A percentile compares a stretch with the other conserved stretches of the same genome.
Conservation (phyloP, 2,113 vertebrate species). For the Syngnathoides biaculeatus region DNA sequence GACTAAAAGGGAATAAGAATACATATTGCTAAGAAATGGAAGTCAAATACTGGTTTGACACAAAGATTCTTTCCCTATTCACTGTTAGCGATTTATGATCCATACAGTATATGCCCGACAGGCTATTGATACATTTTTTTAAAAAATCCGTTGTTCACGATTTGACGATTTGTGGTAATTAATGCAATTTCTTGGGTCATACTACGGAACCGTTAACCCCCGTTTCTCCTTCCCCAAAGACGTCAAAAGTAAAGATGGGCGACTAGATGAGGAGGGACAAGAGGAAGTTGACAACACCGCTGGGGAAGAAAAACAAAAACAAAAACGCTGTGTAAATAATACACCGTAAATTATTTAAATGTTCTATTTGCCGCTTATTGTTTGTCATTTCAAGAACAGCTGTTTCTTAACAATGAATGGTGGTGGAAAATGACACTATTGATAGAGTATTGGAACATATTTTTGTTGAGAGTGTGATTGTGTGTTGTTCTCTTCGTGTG, state of each 20-base stretch:
- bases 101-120: too few relatives aligned
- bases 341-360: slow-evolving; percentile 82
- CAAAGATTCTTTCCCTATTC: too few relatives aligned
- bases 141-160: too few relatives aligned
- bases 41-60: too few relatives aligned
- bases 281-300: slow-evolving; percentile 35
- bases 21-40: too few relatives aligned
- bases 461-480: slow-evolving; percentile 32
- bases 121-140: too few relatives aligned
- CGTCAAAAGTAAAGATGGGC: slow-evolving; percentile 99
- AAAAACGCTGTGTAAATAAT: slow-evolving; percentile 71
- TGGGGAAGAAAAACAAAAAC: too few relatives aligned
- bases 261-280: slow-evolving; percentile 71
- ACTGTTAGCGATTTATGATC: too few relatives aligned
- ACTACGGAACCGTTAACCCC: neutral
- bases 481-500: slow-evolving; percentile 30
- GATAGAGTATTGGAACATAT: slow-evolving; percentile 59
- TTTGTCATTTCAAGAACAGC: slow-evolving; percentile 63
- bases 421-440: slow-evolving; percentile 55
- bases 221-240: slow-evolving; percentile 71
- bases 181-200: too few relatives aligned
- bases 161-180: too few relatives aligned
- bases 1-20: too few relatives aligned
- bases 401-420: slow-evolving; percentile 33
- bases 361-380: slow-evolving; percentile 65